A percentile compares a stretch with the other conserved stretches of the same genome.
phyloP scores from a whole-genome alignment of 2,113 vertebrate genomes.

The Callospermophilus lateralis region DNA sequence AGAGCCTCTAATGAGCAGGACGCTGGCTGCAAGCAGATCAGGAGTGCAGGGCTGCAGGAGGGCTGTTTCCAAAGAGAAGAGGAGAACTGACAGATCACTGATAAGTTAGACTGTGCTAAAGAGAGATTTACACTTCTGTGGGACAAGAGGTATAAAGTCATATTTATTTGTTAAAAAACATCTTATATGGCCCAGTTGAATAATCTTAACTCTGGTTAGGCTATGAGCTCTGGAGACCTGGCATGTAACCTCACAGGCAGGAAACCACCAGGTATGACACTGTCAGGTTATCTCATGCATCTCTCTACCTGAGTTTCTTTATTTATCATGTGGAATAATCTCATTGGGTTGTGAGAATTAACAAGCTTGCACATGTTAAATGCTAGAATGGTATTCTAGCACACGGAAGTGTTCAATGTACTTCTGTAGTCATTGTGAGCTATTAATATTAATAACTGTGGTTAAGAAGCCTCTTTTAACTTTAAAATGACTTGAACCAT shows the following conservation, averaged over 20 bases:
- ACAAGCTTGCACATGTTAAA: background rate
- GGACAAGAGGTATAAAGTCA: background rate
- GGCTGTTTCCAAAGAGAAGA: background rate
- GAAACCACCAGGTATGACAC: background rate
- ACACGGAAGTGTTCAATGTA: background rate
- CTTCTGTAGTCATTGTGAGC: background rate
- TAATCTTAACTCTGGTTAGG: background rate
- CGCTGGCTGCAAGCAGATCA: background rate
- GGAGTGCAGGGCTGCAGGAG: background rate
- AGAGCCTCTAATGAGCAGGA: background rate
- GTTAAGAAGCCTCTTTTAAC: background rate
- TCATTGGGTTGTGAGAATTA: background rate
- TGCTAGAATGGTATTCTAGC: background rate
- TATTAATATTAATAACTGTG: background rate
- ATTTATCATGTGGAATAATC: background rate
- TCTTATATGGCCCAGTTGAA: background rate
- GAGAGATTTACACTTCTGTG: background rate
- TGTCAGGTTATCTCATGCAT: background rate
- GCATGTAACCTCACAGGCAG: too few relatives aligned
- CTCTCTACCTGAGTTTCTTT: constrained; percentile 20
- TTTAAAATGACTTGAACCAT: constrained; percentile 30
- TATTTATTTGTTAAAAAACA: background rate
- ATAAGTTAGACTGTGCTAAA: background rate
- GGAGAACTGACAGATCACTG: background rate
- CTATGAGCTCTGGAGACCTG: background rate